Conservation (phyloP, 2,888 invertebrate genomes). For the Cotesia congregata region DNA sequence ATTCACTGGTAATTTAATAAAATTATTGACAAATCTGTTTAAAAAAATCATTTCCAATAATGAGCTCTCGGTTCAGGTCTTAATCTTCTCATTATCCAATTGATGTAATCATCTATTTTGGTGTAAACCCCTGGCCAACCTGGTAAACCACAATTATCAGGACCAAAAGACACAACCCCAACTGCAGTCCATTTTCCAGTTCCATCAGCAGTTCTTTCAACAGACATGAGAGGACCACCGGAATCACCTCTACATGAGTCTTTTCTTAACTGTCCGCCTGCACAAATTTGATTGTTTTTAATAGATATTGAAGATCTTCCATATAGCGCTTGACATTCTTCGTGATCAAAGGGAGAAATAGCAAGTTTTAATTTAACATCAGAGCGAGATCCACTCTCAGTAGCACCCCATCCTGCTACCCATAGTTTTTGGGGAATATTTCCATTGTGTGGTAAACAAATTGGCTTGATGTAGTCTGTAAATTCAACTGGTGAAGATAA, state of each 20-base stretch:
- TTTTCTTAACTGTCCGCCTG: slow-evolving; percentile 78
- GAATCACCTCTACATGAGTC: slow-evolving; percentile 85
- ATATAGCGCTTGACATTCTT: slow-evolving; percentile 74
- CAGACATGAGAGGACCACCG: slow-evolving; percentile 82
- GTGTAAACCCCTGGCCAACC: slow-evolving; percentile 77
- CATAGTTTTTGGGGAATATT: slow-evolving; percentile 68
- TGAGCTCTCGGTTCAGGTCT: slow-evolving; percentile 38
- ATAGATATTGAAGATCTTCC: slow-evolving; percentile 69
- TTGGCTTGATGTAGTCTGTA: slow-evolving; percentile 74
- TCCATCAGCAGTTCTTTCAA: slow-evolving; percentile 45
- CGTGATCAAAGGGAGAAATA: slow-evolving; percentile 71
- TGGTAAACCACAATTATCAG: slow-evolving; percentile 72
- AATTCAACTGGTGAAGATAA: slow-evolving; percentile 73
- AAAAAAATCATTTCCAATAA: neutral
- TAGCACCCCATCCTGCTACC: slow-evolving; percentile 79
- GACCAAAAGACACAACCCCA: slow-evolving; percentile 77
- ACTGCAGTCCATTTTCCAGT: slow-evolving; percentile 70
- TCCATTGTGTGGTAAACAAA: slow-evolving; percentile 73
- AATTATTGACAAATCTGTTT: neutral
- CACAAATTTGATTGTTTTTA: slow-evolving; percentile 76
- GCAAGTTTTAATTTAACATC: slow-evolving; percentile 74
- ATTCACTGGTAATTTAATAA: neutral
- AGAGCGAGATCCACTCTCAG: slow-evolving; percentile 72
- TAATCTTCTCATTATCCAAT: slow-evolving; percentile 73
- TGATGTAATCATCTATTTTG: slow-evolving; percentile 73